Evolutionary conservation across 2,113 vertebrate species (phyloP).

Genomic region (Phyllopteryx taeniolatus): DNA sequence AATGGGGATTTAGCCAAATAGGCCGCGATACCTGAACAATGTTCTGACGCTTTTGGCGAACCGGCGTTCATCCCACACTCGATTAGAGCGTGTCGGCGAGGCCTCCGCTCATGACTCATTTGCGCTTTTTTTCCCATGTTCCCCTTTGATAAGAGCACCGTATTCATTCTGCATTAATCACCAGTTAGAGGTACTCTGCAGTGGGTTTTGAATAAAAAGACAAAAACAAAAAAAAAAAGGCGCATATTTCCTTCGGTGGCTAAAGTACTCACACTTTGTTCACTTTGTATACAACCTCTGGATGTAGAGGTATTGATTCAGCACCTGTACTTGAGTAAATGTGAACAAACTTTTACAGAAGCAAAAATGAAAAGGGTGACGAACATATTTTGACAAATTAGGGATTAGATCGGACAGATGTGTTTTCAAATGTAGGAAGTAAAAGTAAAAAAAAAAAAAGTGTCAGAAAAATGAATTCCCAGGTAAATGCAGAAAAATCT

Average conservation of each 20-base stretch:
- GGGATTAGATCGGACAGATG: no score
- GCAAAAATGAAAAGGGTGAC: no score
- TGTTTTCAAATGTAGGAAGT: no score
- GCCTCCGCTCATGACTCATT: slow-evolving; percentile 60
- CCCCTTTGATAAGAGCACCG: slow-evolving; percentile 62
- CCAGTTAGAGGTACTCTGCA: slow-evolving; percentile 15
- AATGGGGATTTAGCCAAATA: slow-evolving; percentile 31
- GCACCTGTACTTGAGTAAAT: no score
- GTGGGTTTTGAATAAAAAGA: background rate
- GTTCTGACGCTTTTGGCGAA: slow-evolving; percentile 46
- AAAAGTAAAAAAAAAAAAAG: no score
- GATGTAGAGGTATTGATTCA: no score
- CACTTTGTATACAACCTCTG: no score
- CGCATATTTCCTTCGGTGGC: background rate
- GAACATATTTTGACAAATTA: no score
- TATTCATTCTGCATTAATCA: slow-evolving; percentile 56
- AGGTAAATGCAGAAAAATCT: no score
- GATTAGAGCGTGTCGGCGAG: slow-evolving; percentile 49
- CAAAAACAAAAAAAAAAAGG: background rate
- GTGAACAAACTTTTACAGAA: no score
- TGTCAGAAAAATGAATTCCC: no score
- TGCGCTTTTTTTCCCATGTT: slow-evolving; percentile 55
- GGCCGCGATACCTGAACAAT: slow-evolving; percentile 35
- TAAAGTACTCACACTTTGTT: no score
- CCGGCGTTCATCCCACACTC: slow-evolving; percentile 42